Evolutionary conservation across 2,888 invertebrate genomes (phyloP), one percentile per base, ranked within the genome.

Genomic region (Byasa hedistus): DNA sequence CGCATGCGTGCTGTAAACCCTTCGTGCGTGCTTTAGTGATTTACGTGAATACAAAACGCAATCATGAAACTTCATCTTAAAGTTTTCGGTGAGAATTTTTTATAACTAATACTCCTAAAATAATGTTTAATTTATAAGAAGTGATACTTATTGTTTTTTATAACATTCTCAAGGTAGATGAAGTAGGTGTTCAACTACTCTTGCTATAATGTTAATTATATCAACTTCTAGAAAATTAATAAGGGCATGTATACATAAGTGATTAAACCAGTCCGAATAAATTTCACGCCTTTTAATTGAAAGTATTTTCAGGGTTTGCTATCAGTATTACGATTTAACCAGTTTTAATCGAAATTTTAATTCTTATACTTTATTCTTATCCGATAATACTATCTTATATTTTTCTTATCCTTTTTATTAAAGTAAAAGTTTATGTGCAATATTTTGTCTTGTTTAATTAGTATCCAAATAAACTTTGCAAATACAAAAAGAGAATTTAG

Each of bases 31-130:
- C 70, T 75, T 83, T 86, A 80, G 75, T 79, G 74, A 76, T 69
- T 76, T 77, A 70, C 72, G 78, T 80, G 80, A 73, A 76, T 79
- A 76, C 65, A 70, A 70, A 70, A 71, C 55, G 68, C 75, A 79
- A 73, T 24, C 64, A 91, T 91, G 90, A 89, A 86, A 78, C 76
- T 89, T 69, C 82, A 86, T 68, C 77, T 90, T 51, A 87, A 87
- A 81, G 21, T 82, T 66, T 89, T 89, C 69, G 89, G 90, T 91
- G 75, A 88, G 89, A 23, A 66, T 61, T 52, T 60, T 63, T 60
- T 12, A 3, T n/a, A 54, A 21, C 22, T 22, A 22, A n/a, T n/a
- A 48, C 7, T 4, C 5, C 48, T n/a, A 48, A 7, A 48, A 19
- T 54, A 22, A 21, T n/a, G 4, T 36, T 51, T 51, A 36, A 23